A percentile compares a stretch with the other conserved stretches of the same genome.
These are phyloP conservation scores for Gandaritis pyraliata DNA, from an alignment of 2,888 invertebrate species.

Conservation along the genomic window DNA sequence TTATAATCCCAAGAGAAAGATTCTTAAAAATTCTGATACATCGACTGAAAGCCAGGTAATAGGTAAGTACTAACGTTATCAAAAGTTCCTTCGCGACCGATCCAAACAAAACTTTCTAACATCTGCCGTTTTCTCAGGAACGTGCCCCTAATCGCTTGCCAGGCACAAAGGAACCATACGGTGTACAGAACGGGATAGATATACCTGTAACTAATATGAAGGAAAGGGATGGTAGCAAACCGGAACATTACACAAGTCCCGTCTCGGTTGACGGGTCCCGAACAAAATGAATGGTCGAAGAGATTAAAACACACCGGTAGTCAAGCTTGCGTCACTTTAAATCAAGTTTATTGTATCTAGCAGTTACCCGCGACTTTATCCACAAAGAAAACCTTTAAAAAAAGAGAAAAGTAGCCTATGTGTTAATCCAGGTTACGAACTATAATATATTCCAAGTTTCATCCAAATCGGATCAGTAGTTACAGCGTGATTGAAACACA, in stretches of 20 bases:
- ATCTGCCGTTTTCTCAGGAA: conserved; percentile 82
- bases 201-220: conserved; percentile 33
- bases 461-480: too few relatives aligned
- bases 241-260: conserved; percentile 78
- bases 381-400: too few relatives aligned
- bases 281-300: conserved; percentile 78
- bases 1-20: too few relatives aligned
- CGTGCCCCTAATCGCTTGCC: conserved; percentile 77
- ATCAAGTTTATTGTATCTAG: neutral
- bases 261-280: conserved; percentile 79
- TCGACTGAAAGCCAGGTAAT: conserved; percentile 36
- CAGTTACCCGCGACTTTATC: too few relatives aligned
- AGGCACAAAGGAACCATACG: conserved; percentile 72
- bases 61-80: conserved; percentile 63
- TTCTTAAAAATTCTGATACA: too few relatives aligned
- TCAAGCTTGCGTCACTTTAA: conserved; percentile 30
- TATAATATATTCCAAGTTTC: too few relatives aligned
- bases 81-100: conserved; percentile 59
- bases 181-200: conserved; percentile 55
- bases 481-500: too few relatives aligned
- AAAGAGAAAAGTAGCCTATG: too few relatives aligned
- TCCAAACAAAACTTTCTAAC: conserved; percentile 71
- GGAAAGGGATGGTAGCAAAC: conserved; percentile 57
- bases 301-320: conserved; percentile 77
- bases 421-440: too few relatives aligned